These are phyloP conservation scores for Rhodinocichla rosea DNA, from an alignment of 2,113 vertebrate species.

Conservation along the genomic window DNA sequence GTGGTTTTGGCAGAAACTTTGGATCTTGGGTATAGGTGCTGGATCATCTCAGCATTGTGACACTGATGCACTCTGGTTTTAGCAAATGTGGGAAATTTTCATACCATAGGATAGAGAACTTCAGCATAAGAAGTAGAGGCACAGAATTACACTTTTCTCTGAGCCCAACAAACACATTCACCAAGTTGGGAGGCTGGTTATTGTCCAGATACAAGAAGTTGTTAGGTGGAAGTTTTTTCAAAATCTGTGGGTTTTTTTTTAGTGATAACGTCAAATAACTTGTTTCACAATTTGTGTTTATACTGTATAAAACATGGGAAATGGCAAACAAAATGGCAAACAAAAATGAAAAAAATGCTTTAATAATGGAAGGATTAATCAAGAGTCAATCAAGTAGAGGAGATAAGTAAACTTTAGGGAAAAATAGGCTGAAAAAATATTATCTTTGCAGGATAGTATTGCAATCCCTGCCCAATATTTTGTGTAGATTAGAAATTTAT, in stretches of 20 bases:
- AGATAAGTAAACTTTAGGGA: neutral
- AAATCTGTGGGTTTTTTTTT: neutral
- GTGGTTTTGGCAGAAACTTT: neutral
- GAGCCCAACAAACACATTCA: fast-evolving
- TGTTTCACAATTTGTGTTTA: neutral
- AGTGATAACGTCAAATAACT: neutral
- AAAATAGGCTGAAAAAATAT: neutral
- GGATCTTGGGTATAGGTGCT: neutral
- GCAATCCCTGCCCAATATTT: neutral
- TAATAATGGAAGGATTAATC: neutral
- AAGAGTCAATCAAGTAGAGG: neutral
- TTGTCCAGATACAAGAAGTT: neutral
- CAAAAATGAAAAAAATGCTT: neutral
- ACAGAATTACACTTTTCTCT: neutral
- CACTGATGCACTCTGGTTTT: neutral
- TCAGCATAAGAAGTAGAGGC: neutral
- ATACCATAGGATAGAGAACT: fast-evolving
- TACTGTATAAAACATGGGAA: neutral
- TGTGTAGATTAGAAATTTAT: neutral
- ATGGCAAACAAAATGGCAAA: neutral
- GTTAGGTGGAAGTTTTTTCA: neutral
- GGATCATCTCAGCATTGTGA: neutral
- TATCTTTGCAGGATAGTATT: neutral
- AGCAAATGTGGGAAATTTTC: neutral
- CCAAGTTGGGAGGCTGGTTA: neutral